Evolutionary conservation across 1,140 invertebrate genomes (phyloP).

Genomic region (Periplaneta americana): DNA sequence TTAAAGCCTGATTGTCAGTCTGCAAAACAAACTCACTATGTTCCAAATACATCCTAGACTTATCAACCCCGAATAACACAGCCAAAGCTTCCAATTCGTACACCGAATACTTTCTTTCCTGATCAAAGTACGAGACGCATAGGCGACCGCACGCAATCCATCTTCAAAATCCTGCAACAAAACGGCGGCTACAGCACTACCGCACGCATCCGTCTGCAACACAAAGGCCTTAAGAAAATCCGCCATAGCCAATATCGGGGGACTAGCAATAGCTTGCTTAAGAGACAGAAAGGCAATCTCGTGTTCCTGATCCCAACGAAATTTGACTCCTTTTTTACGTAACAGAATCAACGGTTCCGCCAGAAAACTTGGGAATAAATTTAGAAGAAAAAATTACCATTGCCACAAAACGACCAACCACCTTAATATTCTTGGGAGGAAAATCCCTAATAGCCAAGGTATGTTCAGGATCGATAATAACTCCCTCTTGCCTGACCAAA

Average conservation of each 20-base stretch:
- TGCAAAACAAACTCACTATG: background rate
- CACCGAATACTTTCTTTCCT: background rate
- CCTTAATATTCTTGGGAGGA: too few relatives aligned
- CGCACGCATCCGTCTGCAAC: background rate
- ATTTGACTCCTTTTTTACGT: background rate
- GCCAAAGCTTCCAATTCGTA: background rate
- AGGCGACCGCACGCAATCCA: too few relatives aligned
- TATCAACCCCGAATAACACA: background rate
- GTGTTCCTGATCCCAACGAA: background rate
- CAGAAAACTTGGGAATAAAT: background rate
- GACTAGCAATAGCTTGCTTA: background rate
- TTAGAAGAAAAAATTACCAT: background rate
- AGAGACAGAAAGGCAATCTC: background rate
- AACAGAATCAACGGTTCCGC: background rate
- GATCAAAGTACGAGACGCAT: background rate
- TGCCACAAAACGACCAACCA: too few relatives aligned
- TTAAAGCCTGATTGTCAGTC: background rate
- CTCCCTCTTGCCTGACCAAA: background rate
- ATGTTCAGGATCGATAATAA: background rate
- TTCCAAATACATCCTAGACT: background rate
- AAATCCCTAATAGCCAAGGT: background rate
- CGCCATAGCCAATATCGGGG: background rate
- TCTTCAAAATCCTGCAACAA: background rate
- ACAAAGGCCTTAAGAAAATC: background rate
- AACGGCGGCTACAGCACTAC: background rate